Evolutionary conservation across 2,113 vertebrate genomes (phyloP), one percentile per base, ranked within the genome.

Genomic region (Climacteris rufus): DNA sequence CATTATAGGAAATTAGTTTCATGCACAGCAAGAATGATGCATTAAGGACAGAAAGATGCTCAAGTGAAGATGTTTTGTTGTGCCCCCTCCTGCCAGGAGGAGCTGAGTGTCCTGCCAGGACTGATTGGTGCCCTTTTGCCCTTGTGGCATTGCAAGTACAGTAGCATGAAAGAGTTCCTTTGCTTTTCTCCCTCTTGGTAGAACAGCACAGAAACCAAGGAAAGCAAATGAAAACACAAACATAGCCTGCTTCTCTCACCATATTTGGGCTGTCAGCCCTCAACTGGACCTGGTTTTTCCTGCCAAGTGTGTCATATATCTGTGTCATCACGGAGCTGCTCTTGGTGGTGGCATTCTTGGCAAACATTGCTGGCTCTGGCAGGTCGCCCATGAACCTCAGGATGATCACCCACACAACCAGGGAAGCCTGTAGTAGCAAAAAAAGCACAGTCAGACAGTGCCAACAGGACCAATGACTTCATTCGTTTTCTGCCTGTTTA

Each of bases 311-410:
- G 57, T 96, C 91, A 10, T 96, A 97, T 76, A 98, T 96, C 60
- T 98, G 97, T 79, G 16, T 96, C 87, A 95, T 94, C 74, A 97
- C 19, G 0, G 97, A 97, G 89, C 90, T 28, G 6, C 45, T 96
- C 31, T 23, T 94, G 54, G 23, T 89, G 44, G 33, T 93, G 61
- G 75, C 18, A 45, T 71, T 97, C 69, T 89, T 97, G 60, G 97
- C 83, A 75, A 96, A 98, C n/a, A 98, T 97, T 79, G 96, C 97
- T 21, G 99, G 99, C 88, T 99, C 99, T 7, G 99, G 98, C 28
- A 99, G 98, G 80, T 99, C 99, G 18, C 99, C 99, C 99, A 99
- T 99, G 97, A 99, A 99, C 93, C 99, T 98, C 96, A 99, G 95
- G 94, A 99, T 99, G 93, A 99, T 97, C 95, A 97, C 98, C 99